Percentiles rank a stretch among this genome's conserved stretches.
These are phyloP conservation scores for Papilio xuthus DNA, from an alignment of 1,140 invertebrate species.

Conservation along the genomic window DNA sequence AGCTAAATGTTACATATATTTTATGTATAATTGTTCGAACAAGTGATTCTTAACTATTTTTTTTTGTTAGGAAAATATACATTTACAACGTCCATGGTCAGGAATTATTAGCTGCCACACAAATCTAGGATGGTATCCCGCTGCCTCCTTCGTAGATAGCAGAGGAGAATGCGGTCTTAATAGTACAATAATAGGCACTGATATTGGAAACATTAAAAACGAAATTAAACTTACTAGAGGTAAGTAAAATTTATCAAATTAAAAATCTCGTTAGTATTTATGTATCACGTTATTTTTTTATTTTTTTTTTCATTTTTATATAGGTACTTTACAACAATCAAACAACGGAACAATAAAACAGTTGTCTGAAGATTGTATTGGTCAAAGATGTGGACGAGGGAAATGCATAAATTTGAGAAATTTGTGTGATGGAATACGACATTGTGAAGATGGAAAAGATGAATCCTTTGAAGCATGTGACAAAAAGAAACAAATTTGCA, in stretches of 20 bases:
- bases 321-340: background rate
- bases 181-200: conserved; percentile 67
- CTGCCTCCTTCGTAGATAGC: conserved; percentile 82
- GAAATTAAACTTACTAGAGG: conserved; percentile 75
- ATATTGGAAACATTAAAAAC: conserved; percentile 79
- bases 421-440: conserved; percentile 86
- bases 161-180: conserved; percentile 80
- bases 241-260: conserved; percentile 46
- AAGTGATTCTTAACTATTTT: background rate
- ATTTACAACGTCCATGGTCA: conserved; percentile 74
- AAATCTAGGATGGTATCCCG: conserved; percentile 83
- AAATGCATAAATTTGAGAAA: conserved; percentile 84
- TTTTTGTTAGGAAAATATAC: conserved; percentile 5
- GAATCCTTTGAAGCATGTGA: conserved; percentile 82
- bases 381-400: conserved; percentile 86
- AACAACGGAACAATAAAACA: conserved; percentile 35
- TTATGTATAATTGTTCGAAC: conserved; percentile 17
- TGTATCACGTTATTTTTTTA: background rate
- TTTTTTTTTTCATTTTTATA: background rate
- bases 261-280: background rate
- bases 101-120: conserved; percentile 84
- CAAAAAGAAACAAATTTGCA: conserved; percentile 57
- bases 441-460: conserved; percentile 87
- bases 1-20: conserved; percentile 42
- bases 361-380: conserved; percentile 75